phyloP scores from a whole-genome alignment of 2,797 vertebrate genomes.

The Dipus sagitta region DNA sequence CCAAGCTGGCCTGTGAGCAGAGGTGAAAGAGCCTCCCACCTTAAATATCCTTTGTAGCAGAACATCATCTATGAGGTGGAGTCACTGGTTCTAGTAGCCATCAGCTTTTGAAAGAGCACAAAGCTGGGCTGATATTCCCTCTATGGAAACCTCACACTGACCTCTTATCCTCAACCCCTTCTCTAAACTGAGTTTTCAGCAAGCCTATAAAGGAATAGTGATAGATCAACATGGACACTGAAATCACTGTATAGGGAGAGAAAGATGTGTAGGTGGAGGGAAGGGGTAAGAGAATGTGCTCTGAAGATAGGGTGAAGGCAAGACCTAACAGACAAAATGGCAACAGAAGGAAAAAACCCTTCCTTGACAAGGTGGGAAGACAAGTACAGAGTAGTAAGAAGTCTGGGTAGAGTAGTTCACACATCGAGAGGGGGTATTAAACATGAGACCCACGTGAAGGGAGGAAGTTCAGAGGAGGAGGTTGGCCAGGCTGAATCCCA shows the following conservation, averaged over 20 bases:
- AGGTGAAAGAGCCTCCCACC: background rate
- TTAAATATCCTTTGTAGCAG: background rate
- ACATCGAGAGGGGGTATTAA: background rate
- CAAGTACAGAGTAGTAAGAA: background rate
- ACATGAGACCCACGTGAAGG: background rate
- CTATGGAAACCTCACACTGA: background rate
- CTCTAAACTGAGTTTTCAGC: background rate
- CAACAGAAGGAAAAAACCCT: background rate
- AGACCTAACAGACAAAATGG: background rate
- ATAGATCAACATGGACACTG: background rate
- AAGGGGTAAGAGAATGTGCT: background rate
- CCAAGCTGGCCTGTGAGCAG: background rate
- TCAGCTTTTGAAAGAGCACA: conserved; percentile 3
- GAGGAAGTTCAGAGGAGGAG: background rate
- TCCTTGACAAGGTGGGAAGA: background rate
- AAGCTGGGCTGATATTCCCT: background rate
- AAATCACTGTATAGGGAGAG: background rate
- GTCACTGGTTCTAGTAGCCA: background rate
- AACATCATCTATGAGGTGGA: background rate
- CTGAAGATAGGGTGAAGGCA: background rate
- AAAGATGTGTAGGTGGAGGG: background rate
- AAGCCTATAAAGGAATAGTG: background rate
- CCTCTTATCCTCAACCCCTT: background rate
- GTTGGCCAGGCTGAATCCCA: background rate
- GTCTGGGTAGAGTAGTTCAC: background rate